A percentile compares a stretch with the other conserved stretches of the same genome.
Conservation (phyloP, 2,113 vertebrate genomes). For the Gavia stellata region DNA sequence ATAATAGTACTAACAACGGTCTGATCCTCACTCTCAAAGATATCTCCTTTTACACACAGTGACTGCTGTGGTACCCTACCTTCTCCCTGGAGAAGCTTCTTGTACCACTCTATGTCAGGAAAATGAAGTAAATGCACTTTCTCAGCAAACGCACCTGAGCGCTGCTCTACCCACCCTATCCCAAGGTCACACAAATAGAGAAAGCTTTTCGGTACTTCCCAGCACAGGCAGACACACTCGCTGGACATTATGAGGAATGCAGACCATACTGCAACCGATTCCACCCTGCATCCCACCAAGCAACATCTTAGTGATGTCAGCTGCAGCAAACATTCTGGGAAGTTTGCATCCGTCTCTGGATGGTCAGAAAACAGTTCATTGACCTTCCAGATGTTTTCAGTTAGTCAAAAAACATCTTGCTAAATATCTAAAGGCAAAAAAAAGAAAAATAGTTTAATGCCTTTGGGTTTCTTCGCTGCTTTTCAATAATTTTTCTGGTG, state of each 20-base stretch:
- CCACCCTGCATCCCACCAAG: neutral
- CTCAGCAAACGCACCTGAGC: neutral
- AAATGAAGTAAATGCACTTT: neutral
- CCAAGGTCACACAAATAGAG: neutral
- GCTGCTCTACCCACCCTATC: neutral
- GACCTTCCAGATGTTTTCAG: neutral
- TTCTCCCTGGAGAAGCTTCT: neutral
- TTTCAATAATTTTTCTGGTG: neutral
- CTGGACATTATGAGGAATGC: fast-evolving
- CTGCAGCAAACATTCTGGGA: neutral
- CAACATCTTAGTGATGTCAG: neutral
- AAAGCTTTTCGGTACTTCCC: neutral
- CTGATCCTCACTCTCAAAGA: neutral
- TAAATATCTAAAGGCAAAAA: neutral
- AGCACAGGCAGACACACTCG: neutral
- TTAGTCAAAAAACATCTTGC: neutral
- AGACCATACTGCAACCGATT: fast-evolving
- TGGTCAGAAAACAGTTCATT: neutral
- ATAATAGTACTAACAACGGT: neutral
- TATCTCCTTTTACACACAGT: neutral
- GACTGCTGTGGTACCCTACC: neutral
- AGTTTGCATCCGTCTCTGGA: neutral
- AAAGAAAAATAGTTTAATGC: neutral
- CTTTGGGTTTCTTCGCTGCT: neutral
- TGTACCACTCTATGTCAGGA: neutral